Evolutionary conservation across 2,113 vertebrate genomes (phyloP).

Genomic region (Carettochelys insculpta): DNA sequence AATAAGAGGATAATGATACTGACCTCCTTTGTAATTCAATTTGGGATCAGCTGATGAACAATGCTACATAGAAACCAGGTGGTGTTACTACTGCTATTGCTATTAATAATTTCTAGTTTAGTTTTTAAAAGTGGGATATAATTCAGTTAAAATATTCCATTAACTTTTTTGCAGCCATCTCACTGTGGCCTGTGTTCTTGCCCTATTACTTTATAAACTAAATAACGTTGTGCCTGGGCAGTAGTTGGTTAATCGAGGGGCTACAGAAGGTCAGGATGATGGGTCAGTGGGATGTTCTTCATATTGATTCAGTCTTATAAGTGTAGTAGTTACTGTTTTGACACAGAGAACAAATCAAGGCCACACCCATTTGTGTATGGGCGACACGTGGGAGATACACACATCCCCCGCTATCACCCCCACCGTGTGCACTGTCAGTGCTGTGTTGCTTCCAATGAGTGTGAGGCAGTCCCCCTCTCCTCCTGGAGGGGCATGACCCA

Average conservation of each 20-base stretch:
- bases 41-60: not conserved
- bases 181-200: conserved; percentile 45
- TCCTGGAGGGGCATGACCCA: too few relatives aligned
- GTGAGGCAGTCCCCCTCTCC: too few relatives aligned
- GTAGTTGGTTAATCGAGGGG: not conserved
- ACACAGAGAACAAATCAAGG: conserved; percentile 19
- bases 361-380: not conserved
- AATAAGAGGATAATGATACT: not conserved
- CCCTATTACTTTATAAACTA: conserved; percentile 27
- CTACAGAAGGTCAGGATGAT: not conserved
- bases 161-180: not conserved
- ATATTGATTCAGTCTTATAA: conserved; percentile 2
- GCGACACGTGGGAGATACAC: too few relatives aligned
- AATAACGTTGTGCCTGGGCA: conserved; percentile 17
- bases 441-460: too few relatives aligned
- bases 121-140: not conserved
- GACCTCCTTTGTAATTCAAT: not conserved
- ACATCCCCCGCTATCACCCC: too few relatives aligned
- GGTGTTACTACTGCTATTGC: not conserved
- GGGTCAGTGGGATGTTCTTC: conserved; percentile 36
- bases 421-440: too few relatives aligned
- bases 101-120: not conserved
- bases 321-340: not conserved
- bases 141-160: not conserved
- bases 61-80: not conserved